Base-by-base conservation (phyloP, 1,140 invertebrate genomes). In the Drosophila busckii region DNA sequence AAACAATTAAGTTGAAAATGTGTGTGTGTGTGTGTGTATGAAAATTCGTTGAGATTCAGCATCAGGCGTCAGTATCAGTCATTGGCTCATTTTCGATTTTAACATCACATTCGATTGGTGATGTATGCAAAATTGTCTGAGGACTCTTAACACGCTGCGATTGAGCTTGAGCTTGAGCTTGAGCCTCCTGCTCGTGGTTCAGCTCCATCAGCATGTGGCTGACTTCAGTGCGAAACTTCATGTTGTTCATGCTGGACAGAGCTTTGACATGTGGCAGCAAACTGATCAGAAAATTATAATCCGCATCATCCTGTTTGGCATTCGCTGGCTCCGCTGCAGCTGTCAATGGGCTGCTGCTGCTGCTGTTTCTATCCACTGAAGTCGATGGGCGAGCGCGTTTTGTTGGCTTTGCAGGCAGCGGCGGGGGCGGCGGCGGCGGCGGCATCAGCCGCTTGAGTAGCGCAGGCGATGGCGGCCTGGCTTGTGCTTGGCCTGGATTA, bases 21-120 rank as follows among this genome's bases (percentile, higher is more conserved):
- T n/a, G n/a, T n/a, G 10, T 10, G 10, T 5, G 9, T 41, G 1
- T 17, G 10, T 26, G 13, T 31, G 10, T 16, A 9, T 1, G 9
- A n/a, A 19, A n/a, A 29, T n/a, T n/a, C 6, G 25, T 28, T 2
- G 6, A 9, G 26, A 46, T 49, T 22, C n/a, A n/a, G n/a, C n/a
- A n/a, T n/a, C n/a, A n/a, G n/a, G n/a, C n/a, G n/a, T n/a, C n/a
- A n/a, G n/a, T n/a, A n/a, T 5, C 7, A 16, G 10, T 26, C 25
- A 38, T 35, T 49, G 64, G 31, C 8, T 82, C 75, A 34, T 82
- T 82, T 40, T 82, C 75, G 32, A 82, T 82, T 23, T 82, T 82
- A 26, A 82, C 76, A 41, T 82, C 75, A 16, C 76, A 82, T 28
- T 82, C 75, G 13, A 82, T 37, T 49, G 1, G 68, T 65, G 13